Conservation (phyloP, 2,888 invertebrate species). For the Nysson spinosus region DNA sequence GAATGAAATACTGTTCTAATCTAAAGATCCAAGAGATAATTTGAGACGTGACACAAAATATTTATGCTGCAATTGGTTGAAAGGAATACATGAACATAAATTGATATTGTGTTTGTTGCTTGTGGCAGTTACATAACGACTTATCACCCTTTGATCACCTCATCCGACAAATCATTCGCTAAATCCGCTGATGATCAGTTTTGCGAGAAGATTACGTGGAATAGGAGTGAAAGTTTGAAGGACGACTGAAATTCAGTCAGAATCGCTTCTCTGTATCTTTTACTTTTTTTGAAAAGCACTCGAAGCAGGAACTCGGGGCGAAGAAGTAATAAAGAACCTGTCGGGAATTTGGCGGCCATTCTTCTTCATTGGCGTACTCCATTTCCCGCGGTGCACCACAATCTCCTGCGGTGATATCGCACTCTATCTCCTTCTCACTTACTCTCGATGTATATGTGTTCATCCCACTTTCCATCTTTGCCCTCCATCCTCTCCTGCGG, state of each 20-base stretch:
- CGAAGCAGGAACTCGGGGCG: constrained; percentile 39
- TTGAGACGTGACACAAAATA: too few relatives aligned
- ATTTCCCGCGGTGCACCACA: constrained; percentile 60
- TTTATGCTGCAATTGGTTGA: too few relatives aligned
- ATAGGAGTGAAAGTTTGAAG: constrained; percentile 25
- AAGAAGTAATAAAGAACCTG: constrained; percentile 64
- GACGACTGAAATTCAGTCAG: constrained; percentile 49
- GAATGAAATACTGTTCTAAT: too few relatives aligned
- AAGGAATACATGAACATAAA: too few relatives aligned
- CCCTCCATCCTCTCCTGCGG: constrained; percentile 14
- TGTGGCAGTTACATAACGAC: too few relatives aligned
- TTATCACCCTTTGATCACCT: too few relatives aligned
- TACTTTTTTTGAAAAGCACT: constrained; percentile 32
- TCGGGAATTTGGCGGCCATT: constrained; percentile 62
- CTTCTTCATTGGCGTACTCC: constrained; percentile 64
- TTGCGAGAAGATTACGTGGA: constrained; percentile 44
- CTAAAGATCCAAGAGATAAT: too few relatives aligned
- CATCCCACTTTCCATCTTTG: background rate
- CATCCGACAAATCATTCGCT: constrained; percentile 15
- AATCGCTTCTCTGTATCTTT: constrained; percentile 38
- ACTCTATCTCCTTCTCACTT: constrained; percentile 4
- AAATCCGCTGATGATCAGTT: too few relatives aligned
- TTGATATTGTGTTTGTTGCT: too few relatives aligned
- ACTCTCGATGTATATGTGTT: background rate
- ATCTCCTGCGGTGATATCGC: constrained; percentile 56